Base-by-base conservation (phyloP, 2,113 vertebrate genomes). In the Hypomesus transpacificus region DNA sequence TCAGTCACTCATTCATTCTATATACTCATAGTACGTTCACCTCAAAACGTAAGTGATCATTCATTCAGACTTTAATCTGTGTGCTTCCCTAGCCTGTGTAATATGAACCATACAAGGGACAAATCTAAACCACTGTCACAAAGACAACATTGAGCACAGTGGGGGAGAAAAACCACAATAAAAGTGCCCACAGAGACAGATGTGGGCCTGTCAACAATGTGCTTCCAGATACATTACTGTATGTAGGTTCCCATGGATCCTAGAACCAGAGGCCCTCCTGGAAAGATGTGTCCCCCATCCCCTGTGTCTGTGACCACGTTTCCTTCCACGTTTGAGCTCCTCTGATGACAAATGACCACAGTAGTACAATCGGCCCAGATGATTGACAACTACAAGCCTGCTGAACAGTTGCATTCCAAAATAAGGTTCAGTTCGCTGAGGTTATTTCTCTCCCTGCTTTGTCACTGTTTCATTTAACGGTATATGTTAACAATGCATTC, bases 41-140 rank as follows among this genome's bases (percentile, higher is more conserved):
- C 26, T 6, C 8, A 0, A 3, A 26, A 63, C 21, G 17, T 62
- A 34, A 63, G 34, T 1, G 16, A 31, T 1, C 7, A 34, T 34
- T 17, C 18, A 28, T 21, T 11, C 7, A 21, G 21, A 59, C 18
- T 8, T n/a, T 63, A 28, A 9, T 14, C 31, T 31, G 28, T 11
- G 8, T 59, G 21, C 14, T 59, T 21, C 57, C 57, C 7, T 14
- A 59, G 20, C 20, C 57, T 14, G 11, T 14, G 22, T 34, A 18
- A 18, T 63, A 7, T 14, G 22, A 63, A 63, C 5, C 2, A 16
- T 26, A 34, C 24, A 17, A 63, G 31, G 17, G 24, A 34, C 31
- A 17, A 63, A 63, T 63, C 61, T 3, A 63, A 63, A 63, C 61
- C 61, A 31, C 18, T n/a, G 28, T 34, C 28, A 63, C 8, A 63